phyloP scores from a whole-genome alignment of 2,113 vertebrate species.

The Apus apus region DNA sequence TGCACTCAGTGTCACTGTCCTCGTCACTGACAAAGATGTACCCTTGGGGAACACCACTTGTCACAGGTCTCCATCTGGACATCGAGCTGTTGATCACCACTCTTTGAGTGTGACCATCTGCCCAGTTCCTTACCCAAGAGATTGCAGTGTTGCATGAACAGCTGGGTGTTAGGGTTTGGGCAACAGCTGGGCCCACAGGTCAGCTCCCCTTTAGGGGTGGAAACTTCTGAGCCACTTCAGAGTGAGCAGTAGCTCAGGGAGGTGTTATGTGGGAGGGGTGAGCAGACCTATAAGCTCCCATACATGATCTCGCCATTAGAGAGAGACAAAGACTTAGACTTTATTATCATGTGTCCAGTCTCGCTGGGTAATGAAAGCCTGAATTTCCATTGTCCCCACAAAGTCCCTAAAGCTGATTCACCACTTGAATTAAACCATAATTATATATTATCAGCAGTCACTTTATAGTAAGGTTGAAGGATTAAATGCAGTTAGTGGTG shows the following conservation, averaged over 20 bases:
- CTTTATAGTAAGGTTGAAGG: slow-evolving; percentile 27
- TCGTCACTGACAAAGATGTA: too few relatives aligned
- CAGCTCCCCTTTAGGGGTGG: neutral
- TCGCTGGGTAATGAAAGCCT: neutral
- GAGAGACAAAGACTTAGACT: neutral
- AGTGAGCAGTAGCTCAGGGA: neutral
- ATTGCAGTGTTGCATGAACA: neutral
- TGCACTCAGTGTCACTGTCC: too few relatives aligned
- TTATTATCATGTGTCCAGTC: neutral
- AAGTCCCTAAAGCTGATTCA: slow-evolving; percentile 20
- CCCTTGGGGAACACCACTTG: too few relatives aligned
- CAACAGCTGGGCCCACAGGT: neutral
- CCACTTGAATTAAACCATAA: slow-evolving; percentile 46
- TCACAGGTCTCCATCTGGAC: too few relatives aligned
- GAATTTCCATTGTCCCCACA: neutral
- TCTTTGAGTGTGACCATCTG: too few relatives aligned
- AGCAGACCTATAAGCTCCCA: neutral
- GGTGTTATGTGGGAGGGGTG: neutral
- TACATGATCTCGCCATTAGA: neutral
- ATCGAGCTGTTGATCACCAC: too few relatives aligned
- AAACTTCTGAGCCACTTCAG: neutral
- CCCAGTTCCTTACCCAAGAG: neutral
- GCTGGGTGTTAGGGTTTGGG: neutral
- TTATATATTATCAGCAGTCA: slow-evolving; percentile 54
- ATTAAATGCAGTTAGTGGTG: slow-evolving; percentile 49